Base-by-base conservation (phyloP, 2,113 vertebrate species). In the Cyprinodon brontotheroides region DNA sequence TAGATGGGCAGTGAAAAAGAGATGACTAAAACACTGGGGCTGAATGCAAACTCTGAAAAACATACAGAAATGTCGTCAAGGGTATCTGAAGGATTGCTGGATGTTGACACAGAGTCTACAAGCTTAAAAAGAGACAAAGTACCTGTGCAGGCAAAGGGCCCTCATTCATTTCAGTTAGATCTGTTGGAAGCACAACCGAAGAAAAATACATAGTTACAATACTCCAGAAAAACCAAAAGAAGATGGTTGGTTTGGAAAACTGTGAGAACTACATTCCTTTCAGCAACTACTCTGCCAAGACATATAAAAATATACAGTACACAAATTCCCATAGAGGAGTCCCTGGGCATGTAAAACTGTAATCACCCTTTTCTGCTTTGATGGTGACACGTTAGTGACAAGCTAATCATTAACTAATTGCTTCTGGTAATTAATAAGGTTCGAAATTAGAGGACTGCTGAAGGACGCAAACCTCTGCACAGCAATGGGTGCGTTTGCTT, bases 391-490 rank as follows among this genome's bases (percentile, higher is more conserved):
- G 82, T 79, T 60, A 72, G 45, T 79, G 76, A 89, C 86, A 88
- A 78, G 77, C 83, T 87, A 80, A 82, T 90, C 75, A 80, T 87
- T 72, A 60, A 53, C 71, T 81, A 88, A 93, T 91, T 87, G 90
- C 75, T 86, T 86, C 29, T 45, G 14, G 72, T 87, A 86, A 89
- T 92, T 89, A 89, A 89, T 89, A 73, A 63, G 61, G 39, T 68
- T 20, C 9, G 11, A 53, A 73, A 15, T 57, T 22, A 61, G 43
- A 36, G 36, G 1, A 67, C 68, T n/a, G 53, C 39, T 72, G 70
- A 71, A 38, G 68, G 74, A 75, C 48, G 61, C 3, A 41, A 48
- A 45, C 29, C 41, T 65, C 62, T 74, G 37, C 14, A 47, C 48
- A 61, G 29, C 38, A 61, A 40, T 3, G 39, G 22, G 36, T 0